phyloP scores from a whole-genome alignment of 2,888 invertebrate genomes.

The Oscheius myriophilus region DNA sequence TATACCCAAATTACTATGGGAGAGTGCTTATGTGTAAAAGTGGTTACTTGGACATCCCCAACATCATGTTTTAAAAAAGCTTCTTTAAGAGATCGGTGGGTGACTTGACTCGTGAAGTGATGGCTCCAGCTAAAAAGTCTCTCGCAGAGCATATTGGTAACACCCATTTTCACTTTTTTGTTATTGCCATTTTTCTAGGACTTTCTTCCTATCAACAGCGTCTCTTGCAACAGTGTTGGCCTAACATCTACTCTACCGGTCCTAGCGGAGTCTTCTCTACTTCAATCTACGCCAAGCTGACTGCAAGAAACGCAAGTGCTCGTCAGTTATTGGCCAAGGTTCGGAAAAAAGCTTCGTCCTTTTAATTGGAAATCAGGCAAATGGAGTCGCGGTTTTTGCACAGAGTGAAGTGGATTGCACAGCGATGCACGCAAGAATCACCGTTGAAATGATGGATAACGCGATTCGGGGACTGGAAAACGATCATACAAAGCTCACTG shows the following conservation, averaged over 20 bases:
- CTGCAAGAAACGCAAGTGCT: constrained; percentile 55
- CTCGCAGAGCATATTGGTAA: constrained; percentile 32
- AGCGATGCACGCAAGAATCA: constrained; percentile 58
- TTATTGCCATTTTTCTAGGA: constrained; percentile 38
- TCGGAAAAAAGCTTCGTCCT: background rate
- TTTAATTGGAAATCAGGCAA: constrained; percentile 39
- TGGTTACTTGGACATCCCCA: too few species aligned
- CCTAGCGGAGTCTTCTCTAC: constrained; percentile 58
- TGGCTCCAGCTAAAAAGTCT: constrained; percentile 36
- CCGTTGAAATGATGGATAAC: constrained; percentile 60
- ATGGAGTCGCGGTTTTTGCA: constrained; percentile 63
- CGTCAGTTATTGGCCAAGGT: constrained; percentile 59
- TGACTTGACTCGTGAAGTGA: constrained; percentile 44
- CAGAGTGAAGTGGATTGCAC: constrained; percentile 41
- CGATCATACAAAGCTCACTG: constrained; percentile 50
- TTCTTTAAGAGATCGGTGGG: constrained; percentile 49
- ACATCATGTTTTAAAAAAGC: too few species aligned
- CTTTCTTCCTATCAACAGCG: constrained; percentile 62
- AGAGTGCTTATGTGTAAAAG: too few species aligned
- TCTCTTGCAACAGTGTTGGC: constrained; percentile 62
- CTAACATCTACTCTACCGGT: constrained; percentile 66
- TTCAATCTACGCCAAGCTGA: constrained; percentile 51
- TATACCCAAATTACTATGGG: too few species aligned
- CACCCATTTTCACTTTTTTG: too few species aligned
- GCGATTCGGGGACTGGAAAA: constrained; percentile 56